Evolutionary conservation across 2,113 vertebrate species (phyloP).

Genomic region (Promerops cafer): DNA sequence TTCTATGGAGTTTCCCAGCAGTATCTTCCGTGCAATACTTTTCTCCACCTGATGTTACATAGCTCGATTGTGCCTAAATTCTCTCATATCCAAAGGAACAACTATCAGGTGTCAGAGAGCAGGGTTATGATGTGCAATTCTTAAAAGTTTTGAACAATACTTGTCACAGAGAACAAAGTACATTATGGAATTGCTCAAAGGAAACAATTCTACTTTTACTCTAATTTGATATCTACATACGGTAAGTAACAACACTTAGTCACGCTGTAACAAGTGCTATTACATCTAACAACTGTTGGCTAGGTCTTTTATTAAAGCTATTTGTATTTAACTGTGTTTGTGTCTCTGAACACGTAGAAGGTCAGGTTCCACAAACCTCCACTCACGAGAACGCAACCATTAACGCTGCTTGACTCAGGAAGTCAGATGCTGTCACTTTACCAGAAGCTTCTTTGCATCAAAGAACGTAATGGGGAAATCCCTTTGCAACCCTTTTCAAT

Average conservation of each 20-base stretch:
- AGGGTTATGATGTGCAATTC: background rate
- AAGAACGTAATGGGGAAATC: background rate
- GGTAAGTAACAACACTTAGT: background rate
- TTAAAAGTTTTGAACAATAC: background rate
- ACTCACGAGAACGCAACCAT: fast-evolving
- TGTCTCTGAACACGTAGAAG: background rate
- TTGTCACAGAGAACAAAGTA: background rate
- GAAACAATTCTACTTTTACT: background rate
- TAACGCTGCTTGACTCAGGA: background rate
- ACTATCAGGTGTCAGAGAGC: background rate
- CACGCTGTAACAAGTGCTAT: background rate
- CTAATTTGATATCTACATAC: background rate
- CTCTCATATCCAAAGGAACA: background rate
- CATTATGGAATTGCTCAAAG: background rate
- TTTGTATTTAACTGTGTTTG: background rate
- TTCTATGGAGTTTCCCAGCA: background rate
- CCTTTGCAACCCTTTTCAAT: background rate
- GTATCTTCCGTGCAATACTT: background rate
- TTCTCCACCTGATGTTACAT: background rate
- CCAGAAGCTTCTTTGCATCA: background rate
- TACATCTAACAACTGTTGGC: background rate
- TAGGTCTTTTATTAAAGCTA: slow-evolving; percentile 6
- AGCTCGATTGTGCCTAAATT: background rate
- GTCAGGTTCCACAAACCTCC: background rate
- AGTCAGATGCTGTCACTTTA: background rate